Evolutionary conservation across 2,888 invertebrate species (phyloP), one percentile per base, ranked within the genome.

Genomic region (Trissolcus brochymenae): DNA sequence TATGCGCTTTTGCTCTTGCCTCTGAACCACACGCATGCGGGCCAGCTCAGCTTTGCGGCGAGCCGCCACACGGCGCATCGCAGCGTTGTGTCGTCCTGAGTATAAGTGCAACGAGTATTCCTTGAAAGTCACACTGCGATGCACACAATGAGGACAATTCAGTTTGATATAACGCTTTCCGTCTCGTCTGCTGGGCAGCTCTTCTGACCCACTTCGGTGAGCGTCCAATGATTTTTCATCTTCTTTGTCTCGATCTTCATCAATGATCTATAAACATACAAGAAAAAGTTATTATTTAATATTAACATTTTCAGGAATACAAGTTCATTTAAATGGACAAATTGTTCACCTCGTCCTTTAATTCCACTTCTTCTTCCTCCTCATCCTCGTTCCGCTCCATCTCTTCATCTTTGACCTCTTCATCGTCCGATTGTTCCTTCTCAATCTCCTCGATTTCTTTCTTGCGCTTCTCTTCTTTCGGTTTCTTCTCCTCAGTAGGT

Each of bases 21-120:
- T 92, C 88, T 96, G 96, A 0, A 94, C 92, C 76, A 94, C 92
- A 68, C 96, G 93, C 94, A 96, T 94, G 82, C 94, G 93, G 76
- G 94, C 91, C 82, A 95, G 88, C 84, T 94, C 93, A 61, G 93
- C 92, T 86, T 94, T 94, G 87, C 95, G 94, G 9, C 93, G 93
- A 61, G 94, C 90, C 14, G 95, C 94, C 81, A 95, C 93, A 53
- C 91, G 92, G 65, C 93, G 91, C 94, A 96, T 94, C 0, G 94
- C 93, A 21, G 92, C 90, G 83, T 93, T 92, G 87, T 96, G 96
- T 79, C 91, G 92, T 64, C 92, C 91, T 53, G 94, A 93, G 84
- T 92, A 91, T 85, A 96, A 90, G 89, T 96, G 96, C 83, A 93
- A 91, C 41, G 92, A 92, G 87, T 96, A 96, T 71, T 93, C 92